Percentiles rank a stretch among this genome's conserved stretches.
phyloP scores from a whole-genome alignment of 2,113 vertebrate genomes.

The Corythornis madagascariensis region DNA sequence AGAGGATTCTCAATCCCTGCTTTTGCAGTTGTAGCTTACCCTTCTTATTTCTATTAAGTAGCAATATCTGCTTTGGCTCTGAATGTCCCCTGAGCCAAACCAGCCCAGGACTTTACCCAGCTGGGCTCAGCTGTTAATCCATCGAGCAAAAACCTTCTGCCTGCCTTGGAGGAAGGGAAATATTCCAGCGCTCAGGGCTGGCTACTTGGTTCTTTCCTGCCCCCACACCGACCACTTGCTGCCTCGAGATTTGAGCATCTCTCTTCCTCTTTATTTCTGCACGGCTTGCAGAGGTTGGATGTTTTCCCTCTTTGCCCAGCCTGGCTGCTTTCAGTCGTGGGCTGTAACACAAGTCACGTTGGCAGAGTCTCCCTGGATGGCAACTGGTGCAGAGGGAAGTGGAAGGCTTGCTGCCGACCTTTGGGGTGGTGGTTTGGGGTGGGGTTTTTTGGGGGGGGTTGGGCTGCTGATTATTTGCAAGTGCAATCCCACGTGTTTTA shows the following conservation, averaged over 20 bases:
- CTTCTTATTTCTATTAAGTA: constrained; percentile 16
- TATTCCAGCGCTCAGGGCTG: not conserved
- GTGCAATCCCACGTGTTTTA: not conserved
- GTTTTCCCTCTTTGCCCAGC: not conserved
- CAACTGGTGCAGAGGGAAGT: not conserved
- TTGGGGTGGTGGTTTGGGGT: too few species aligned
- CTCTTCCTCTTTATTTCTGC: not conserved
- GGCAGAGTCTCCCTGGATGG: not conserved
- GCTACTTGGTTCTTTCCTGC: not conserved
- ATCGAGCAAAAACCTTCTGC: not conserved
- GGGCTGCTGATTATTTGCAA: not conserved
- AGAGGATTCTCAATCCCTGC: not conserved
- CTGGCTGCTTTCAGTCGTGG: not conserved
- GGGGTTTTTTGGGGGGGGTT: not conserved
- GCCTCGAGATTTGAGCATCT: not conserved
- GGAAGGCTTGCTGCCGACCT: not conserved
- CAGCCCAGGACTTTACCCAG: constrained; percentile 11
- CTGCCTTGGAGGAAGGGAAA: not conserved
- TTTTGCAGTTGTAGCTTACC: not conserved
- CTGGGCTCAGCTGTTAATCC: constrained; percentile 24
- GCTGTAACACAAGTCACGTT: not conserved
- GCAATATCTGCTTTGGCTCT: constrained; percentile 32
- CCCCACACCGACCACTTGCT: not conserved
- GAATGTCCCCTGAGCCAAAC: not conserved
- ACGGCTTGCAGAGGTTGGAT: not conserved